Evolutionary conservation across 1,140 invertebrate species (phyloP).

Genomic region (Amyelois transitella): DNA sequence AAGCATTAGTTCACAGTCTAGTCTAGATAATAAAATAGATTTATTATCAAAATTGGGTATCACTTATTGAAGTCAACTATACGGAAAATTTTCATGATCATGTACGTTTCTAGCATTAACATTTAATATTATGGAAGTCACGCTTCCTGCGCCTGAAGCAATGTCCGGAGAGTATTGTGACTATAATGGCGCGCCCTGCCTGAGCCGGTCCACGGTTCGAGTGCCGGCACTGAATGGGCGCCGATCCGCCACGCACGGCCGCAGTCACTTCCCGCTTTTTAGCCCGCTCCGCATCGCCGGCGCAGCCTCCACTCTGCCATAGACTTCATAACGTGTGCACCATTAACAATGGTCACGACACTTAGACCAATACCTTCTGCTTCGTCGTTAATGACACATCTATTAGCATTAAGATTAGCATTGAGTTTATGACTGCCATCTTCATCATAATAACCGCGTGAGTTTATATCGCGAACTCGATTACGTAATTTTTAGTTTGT

Average conservation of each 20-base stretch:
- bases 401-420: too few relatives aligned
- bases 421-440: too few relatives aligned
- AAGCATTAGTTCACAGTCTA: too few relatives aligned
- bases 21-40: too few relatives aligned
- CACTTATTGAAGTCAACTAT: too few relatives aligned
- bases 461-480: not conserved
- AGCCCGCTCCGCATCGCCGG: not conserved
- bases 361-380: too few relatives aligned
- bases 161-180: not conserved
- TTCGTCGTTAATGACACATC: too few relatives aligned
- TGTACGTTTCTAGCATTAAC: too few relatives aligned
- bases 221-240: not conserved
- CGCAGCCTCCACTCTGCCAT: not conserved
- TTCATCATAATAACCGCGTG: too few relatives aligned
- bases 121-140: not conserved
- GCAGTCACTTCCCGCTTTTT: constrained; percentile 1
- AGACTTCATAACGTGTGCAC: not conserved
- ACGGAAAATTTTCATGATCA: too few relatives aligned
- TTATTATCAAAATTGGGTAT: too few relatives aligned
- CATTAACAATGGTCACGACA: not conserved
- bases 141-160: not conserved
- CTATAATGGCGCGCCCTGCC: not conserved
- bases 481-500: too few relatives aligned
- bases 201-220: not conserved
- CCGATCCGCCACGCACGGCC: not conserved